Evolutionary conservation across 2,113 vertebrate species (phyloP).

Genomic region (Gallinago paraguaiae): DNA sequence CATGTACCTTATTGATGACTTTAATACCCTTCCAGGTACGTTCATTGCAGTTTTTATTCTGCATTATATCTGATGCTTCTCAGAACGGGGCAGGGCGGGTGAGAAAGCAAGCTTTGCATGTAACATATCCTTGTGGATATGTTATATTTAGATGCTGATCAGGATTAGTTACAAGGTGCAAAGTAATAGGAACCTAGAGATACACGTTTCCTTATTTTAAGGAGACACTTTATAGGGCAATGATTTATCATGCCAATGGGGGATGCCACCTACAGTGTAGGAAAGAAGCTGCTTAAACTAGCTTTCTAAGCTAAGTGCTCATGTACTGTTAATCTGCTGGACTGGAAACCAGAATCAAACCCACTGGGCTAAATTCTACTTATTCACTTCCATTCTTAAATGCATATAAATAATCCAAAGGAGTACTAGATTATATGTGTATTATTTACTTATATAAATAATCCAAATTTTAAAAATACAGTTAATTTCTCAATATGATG

Average conservation of each 20-base stretch:
- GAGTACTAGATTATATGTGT: background rate
- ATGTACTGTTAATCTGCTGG: background rate
- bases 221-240: background rate
- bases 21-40: slow-evolving; percentile 87
- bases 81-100: fast-evolving
- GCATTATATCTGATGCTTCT: background rate
- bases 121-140: background rate
- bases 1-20: slow-evolving; percentile 90
- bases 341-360: background rate
- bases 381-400: background rate
- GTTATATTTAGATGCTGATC: background rate
- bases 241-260: background rate
- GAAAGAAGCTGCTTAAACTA: background rate
- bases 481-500: background rate
- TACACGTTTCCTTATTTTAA: background rate
- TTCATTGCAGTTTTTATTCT: background rate
- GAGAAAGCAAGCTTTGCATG: background rate
- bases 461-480: background rate
- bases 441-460: background rate
- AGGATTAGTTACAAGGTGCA: background rate
- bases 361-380: background rate
- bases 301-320: background rate
- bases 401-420: background rate
- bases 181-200: background rate
- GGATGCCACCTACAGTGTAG: background rate